phyloP scores from a whole-genome alignment of 2,797 vertebrate genomes.

The Sebastes itinus region DNA sequence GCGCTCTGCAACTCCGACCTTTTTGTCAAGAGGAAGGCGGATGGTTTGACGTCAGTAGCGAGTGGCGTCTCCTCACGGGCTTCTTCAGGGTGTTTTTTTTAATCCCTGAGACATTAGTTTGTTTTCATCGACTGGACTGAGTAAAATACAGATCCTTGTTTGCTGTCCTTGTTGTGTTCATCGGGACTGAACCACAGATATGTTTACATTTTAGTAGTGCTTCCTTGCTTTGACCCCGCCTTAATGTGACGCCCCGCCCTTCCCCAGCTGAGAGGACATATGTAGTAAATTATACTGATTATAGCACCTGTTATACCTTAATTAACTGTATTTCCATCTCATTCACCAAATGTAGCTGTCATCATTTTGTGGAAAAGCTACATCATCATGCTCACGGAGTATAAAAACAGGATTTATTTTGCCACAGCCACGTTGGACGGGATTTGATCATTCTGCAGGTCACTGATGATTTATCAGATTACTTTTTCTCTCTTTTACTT shows the following conservation, averaged over 20 bases:
- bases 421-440: neutral
- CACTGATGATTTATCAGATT: neutral
- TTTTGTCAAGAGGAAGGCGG: constrained; percentile 1
- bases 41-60: neutral
- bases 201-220: constrained; percentile 68
- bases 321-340: constrained; percentile 52
- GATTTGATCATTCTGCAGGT: constrained; percentile 7
- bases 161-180: constrained; percentile 21
- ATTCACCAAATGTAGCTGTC: constrained; percentile 35
- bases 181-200: constrained; percentile 46
- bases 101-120: constrained; percentile 11
- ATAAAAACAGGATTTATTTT: neutral
- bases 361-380: neutral
- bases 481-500: constrained; percentile 35
- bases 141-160: constrained; percentile 18
- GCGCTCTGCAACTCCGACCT: constrained; percentile 24
- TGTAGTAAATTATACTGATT: constrained; percentile 51
- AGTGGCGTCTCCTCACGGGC: neutral
- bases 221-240: constrained; percentile 65
- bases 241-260: constrained; percentile 45
- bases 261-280: constrained; percentile 39
- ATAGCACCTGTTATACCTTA: constrained; percentile 66
- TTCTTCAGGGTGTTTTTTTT: constrained; percentile 11
- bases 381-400: neutral
- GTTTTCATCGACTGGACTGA: constrained; percentile 24